phyloP scores from a whole-genome alignment of 1,140 invertebrate species.

The Cyphomyrmex costatus region DNA sequence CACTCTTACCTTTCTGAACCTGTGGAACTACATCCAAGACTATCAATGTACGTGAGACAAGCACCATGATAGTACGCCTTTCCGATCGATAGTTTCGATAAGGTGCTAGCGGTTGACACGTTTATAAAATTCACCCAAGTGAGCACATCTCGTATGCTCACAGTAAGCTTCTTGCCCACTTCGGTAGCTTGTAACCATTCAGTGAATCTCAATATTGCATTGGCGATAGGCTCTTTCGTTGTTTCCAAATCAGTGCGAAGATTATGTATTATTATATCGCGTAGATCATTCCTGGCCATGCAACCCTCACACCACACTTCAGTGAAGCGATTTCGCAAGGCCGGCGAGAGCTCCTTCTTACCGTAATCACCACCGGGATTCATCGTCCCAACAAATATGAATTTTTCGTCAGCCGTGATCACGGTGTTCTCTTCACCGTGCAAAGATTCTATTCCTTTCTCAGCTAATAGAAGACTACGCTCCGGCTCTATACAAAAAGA shows the following conservation, averaged over 20 bases:
- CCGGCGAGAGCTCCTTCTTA: conserved; percentile 99
- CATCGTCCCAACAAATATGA: conserved; percentile 99
- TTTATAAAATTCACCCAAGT: conserved; percentile 98
- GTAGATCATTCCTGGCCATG: conserved; percentile 90
- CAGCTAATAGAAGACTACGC: conserved; percentile 95
- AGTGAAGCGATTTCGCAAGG: conserved; percentile 98
- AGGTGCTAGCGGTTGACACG: conserved; percentile 85
- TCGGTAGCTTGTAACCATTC: conserved; percentile 92
- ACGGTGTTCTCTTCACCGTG: conserved; percentile 86
- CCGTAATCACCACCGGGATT: conserved; percentile 99
- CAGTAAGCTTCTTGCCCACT: conserved; percentile 92
- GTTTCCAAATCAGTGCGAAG: conserved; percentile 87
- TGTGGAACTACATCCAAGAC: conserved; percentile 92
- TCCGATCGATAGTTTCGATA: conserved; percentile 84
- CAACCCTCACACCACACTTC: conserved; percentile 98
- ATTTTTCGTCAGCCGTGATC: conserved; percentile 92
- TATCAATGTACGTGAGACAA: conserved; percentile 96
- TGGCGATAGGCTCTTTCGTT: conserved; percentile 89
- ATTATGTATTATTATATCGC: conserved; percentile 93
- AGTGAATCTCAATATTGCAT: conserved; percentile 92
- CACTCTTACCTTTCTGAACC: conserved; percentile 88
- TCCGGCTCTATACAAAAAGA: conserved; percentile 92
- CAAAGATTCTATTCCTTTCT: conserved; percentile 90
- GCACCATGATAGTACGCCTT: conserved; percentile 95
- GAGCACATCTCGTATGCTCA: conserved; percentile 97